phyloP scores from a whole-genome alignment of 2,888 invertebrate species.

The Andrena praecox region DNA sequence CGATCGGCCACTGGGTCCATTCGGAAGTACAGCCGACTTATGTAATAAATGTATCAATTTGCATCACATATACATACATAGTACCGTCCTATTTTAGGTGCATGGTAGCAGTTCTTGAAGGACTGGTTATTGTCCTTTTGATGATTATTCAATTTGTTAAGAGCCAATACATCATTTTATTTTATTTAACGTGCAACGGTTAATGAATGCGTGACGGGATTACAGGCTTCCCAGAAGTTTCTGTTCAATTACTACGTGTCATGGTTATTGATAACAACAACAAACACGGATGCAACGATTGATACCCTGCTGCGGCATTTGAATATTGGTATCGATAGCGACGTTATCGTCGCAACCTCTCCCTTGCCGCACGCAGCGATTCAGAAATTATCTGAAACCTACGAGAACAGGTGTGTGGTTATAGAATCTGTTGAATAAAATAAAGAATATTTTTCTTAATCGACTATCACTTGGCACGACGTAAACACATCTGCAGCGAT shows the following conservation, averaged over 20 bases:
- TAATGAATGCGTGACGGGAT: neutral
- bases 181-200: neutral
- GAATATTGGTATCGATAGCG: slow-evolving; percentile 82
- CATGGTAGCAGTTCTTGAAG: no score
- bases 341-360: slow-evolving; percentile 81
- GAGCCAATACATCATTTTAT: neutral
- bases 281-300: slow-evolving; percentile 75
- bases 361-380: slow-evolving; percentile 37
- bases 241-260: slow-evolving; percentile 82
- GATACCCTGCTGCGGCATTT: slow-evolving; percentile 78
- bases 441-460: neutral
- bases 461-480: neutral
- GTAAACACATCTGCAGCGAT: no score
- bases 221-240: slow-evolving; percentile 80
- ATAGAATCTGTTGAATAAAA: neutral
- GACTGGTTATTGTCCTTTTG: no score
- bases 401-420: slow-evolving; percentile 74
- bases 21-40: neutral
- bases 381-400: slow-evolving; percentile 44
- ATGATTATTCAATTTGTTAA: neutral
- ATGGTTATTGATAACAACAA: slow-evolving; percentile 81
- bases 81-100: no score
- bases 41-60: neutral
- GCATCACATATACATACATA: neutral
- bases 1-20: no score